Conservation (phyloP, 2,113 vertebrate genomes). For the Asarcornis scutulata region DNA sequence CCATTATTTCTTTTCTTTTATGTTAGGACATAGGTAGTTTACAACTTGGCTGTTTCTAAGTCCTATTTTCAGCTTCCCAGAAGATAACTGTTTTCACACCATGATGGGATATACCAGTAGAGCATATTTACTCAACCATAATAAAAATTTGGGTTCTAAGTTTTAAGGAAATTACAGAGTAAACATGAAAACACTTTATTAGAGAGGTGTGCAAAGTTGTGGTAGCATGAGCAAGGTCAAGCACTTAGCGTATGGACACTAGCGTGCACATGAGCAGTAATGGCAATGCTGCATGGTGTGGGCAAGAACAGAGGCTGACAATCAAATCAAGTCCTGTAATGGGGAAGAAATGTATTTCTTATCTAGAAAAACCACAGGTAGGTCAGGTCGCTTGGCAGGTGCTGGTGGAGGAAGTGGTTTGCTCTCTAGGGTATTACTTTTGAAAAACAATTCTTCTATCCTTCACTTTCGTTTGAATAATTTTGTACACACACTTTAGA, state of each 20-base stretch:
- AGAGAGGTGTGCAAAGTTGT: neutral
- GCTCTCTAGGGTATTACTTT: neutral
- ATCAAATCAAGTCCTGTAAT: too few species aligned
- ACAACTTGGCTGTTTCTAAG: neutral
- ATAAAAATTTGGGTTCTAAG: neutral
- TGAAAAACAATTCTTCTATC: neutral
- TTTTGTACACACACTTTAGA: accelerated
- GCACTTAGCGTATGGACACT: neutral
- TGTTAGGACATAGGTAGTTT: neutral
- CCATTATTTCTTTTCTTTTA: neutral
- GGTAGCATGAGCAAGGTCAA: neutral
- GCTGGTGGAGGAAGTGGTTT: neutral
- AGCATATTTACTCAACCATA: neutral
- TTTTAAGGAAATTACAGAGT: neutral
- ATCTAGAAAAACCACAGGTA: neutral
- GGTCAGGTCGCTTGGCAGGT: neutral
- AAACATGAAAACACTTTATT: accelerated
- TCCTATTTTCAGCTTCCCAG: neutral
- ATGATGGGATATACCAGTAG: neutral
- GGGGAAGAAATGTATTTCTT: neutral
- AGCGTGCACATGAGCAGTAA: accelerated
- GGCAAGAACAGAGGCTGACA: neutral
- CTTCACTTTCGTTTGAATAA: neutral
- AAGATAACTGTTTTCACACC: neutral
- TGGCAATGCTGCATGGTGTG: accelerated